Percentiles rank a stretch among this genome's conserved stretches.
These are phyloP conservation scores for Spodoptera littoralis DNA, from an alignment of 2,888 invertebrate species.

Conservation along the genomic window DNA sequence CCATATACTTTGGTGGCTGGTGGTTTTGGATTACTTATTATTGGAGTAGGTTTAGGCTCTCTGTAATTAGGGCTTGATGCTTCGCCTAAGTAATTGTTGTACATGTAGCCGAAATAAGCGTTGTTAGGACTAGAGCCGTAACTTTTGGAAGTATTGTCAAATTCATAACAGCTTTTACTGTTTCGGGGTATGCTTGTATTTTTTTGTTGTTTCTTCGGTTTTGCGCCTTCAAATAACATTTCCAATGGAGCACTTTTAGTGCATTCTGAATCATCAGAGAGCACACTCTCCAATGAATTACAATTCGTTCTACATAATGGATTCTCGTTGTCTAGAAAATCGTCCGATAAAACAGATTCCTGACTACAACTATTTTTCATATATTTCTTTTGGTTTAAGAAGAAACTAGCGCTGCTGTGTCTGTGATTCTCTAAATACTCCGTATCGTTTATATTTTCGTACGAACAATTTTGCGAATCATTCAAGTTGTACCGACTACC, in stretches of 20 bases:
- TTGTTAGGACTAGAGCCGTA: slow-evolving; percentile 91
- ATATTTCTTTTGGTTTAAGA: slow-evolving; percentile 91
- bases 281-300: slow-evolving; percentile 93
- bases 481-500: slow-evolving; percentile 82
- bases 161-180: slow-evolving; percentile 86
- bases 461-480: slow-evolving; percentile 84
- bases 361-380: slow-evolving; percentile 91
- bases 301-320: slow-evolving; percentile 91
- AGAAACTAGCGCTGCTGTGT: slow-evolving; percentile 94
- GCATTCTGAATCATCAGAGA: slow-evolving; percentile 94
- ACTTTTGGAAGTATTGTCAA: slow-evolving; percentile 89
- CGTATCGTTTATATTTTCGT: slow-evolving; percentile 81
- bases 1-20: slow-evolving; percentile 77
- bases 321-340: slow-evolving; percentile 88
- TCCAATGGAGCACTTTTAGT: slow-evolving; percentile 94
- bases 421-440: slow-evolving; percentile 88
- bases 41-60: slow-evolving; percentile 60
- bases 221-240: slow-evolving; percentile 90
- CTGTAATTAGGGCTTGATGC: slow-evolving; percentile 70
- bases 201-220: slow-evolving; percentile 78
- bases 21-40: slow-evolving; percentile 63
- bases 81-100: slow-evolving; percentile 81
- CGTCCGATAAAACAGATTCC: slow-evolving; percentile 93
- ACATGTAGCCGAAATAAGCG: slow-evolving; percentile 88
- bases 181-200: slow-evolving; percentile 75